These are phyloP conservation scores for Lamprotornis superbus DNA, from an alignment of 2,113 vertebrate genomes.

Conservation along the genomic window DNA sequence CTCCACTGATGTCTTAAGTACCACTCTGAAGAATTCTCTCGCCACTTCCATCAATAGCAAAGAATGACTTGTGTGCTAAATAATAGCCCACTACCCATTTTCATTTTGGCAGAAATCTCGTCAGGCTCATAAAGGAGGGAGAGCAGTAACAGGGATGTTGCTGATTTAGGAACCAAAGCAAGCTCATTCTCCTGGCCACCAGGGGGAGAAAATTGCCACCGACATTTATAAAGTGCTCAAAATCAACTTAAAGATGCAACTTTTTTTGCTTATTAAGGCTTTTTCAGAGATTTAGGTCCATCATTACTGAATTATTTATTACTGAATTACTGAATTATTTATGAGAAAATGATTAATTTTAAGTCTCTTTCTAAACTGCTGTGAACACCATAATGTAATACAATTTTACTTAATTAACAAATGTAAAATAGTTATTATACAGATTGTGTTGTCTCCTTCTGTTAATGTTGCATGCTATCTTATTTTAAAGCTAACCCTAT, in stretches of 20 bases:
- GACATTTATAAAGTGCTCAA: accelerated
- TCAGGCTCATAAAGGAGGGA: not conserved
- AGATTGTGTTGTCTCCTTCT: not conserved
- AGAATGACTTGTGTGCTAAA: not conserved
- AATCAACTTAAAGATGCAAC: accelerated
- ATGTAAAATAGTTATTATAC: not conserved
- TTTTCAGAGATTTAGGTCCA: not conserved
- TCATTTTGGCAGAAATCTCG: not conserved
- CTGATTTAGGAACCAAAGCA: not conserved
- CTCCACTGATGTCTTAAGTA: not conserved
- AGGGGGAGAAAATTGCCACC: not conserved
- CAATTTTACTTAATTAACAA: not conserved
- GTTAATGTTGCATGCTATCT: not conserved
- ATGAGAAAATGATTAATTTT: not conserved
- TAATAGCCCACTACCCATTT: not conserved
- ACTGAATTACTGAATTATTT: not conserved
- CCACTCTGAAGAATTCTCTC: not conserved
- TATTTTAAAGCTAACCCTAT: not conserved
- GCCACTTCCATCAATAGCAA: not conserved
- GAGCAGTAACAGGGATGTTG: not conserved
- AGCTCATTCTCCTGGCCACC: not conserved
- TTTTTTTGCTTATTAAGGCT: not conserved
- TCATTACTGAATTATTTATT: not conserved
- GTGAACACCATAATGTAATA: not conserved
- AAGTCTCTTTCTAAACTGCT: not conserved